A percentile compares a stretch with the other conserved stretches of the same genome.
Conservation (phyloP, 2,113 vertebrate genomes). For the Eptesicus fuscus region DNA sequence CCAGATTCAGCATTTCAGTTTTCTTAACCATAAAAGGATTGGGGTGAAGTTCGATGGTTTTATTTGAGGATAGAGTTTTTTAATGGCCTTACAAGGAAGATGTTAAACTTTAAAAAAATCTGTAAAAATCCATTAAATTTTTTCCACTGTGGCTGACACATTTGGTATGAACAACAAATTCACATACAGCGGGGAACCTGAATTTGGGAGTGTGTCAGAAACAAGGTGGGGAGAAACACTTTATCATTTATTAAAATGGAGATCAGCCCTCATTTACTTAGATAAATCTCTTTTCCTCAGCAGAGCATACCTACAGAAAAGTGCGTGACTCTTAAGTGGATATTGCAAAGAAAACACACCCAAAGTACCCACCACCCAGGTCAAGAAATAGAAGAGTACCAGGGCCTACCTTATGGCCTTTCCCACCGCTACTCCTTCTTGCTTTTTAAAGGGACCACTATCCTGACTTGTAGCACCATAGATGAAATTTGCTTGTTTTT, state of each 20-base stretch:
- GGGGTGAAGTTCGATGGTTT: not conserved
- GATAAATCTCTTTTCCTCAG: not conserved
- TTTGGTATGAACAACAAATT: conserved; percentile 16
- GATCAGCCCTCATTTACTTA: not conserved
- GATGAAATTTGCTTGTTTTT: not conserved
- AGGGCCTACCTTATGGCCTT: not conserved
- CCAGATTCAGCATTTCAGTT: not conserved
- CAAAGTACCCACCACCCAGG: not conserved
- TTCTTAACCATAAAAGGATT: not conserved
- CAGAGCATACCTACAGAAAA: not conserved
- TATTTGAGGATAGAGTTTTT: not conserved
- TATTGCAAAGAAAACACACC: not conserved
- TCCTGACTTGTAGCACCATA: not conserved
- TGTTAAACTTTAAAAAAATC: not conserved
- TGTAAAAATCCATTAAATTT: not conserved
- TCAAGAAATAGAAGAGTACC: not conserved
- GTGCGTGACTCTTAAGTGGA: not conserved
- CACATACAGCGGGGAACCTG: not conserved
- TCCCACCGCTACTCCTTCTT: not conserved
- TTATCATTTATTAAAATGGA: not conserved
- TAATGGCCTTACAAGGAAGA: not conserved
- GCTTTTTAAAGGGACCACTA: not conserved
- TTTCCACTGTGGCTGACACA: not conserved
- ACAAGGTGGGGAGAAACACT: not conserved
- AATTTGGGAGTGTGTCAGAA: not conserved